Conservation (phyloP, 2,113 vertebrate species). For the Acrocephalus kingi region DNA sequence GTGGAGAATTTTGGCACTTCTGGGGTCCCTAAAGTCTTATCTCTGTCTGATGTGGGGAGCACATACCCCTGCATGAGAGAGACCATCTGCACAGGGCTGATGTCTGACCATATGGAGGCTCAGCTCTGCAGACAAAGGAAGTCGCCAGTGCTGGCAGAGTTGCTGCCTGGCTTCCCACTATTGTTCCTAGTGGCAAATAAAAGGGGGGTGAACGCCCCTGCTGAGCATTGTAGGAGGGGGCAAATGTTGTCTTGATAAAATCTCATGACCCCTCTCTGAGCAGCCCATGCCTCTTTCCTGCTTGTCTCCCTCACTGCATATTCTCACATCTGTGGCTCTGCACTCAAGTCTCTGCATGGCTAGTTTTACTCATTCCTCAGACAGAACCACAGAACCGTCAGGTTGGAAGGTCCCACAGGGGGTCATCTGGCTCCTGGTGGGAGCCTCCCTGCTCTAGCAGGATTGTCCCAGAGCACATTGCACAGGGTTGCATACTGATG, state of each 20-base stretch:
- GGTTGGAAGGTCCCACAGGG: neutral
- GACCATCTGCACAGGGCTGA: neutral
- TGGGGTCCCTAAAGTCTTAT: neutral
- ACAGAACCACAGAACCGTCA: neutral
- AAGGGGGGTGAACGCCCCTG: constrained; percentile 41
- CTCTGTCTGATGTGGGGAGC: neutral
- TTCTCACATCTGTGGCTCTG: neutral
- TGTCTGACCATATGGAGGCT: neutral
- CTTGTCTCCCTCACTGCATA: fast-evolving
- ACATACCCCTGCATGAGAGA: neutral
- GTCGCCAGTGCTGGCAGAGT: neutral
- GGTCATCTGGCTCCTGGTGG: neutral
- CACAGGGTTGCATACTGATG: neutral
- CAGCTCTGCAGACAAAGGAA: constrained; percentile 7
- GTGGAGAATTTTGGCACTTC: neutral
- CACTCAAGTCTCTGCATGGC: fast-evolving
- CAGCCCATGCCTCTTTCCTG: neutral
- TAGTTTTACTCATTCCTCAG: neutral
- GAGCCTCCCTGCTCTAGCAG: neutral
- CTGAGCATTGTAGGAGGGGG: neutral
- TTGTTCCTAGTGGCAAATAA: constrained; percentile 56
- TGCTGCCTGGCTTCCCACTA: constrained; percentile 48
- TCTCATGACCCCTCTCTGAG: neutral
- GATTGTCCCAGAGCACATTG: fast-evolving
- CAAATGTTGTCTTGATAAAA: neutral